These are phyloP conservation scores for Eulemur coronatus DNA, from an alignment of 2,797 vertebrate genomes.

Conservation along the genomic window DNA sequence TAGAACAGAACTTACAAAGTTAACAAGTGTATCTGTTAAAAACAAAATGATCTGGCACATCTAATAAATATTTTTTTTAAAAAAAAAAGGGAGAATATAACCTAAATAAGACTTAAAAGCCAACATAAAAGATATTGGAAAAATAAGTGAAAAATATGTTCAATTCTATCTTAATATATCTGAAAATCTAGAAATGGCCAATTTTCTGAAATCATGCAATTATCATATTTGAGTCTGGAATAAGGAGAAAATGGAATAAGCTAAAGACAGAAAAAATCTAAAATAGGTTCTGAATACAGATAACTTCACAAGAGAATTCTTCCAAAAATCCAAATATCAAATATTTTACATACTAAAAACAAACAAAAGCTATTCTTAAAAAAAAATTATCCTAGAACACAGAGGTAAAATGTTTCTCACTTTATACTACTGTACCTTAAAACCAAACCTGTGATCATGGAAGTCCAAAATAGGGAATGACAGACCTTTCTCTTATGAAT, in stretches of 20 bases:
- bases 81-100: background rate
- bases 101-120: background rate
- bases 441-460: background rate
- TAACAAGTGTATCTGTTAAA: background rate
- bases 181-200: background rate
- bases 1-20: background rate
- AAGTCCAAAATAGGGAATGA: background rate
- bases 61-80: background rate
- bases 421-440: background rate
- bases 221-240: background rate
- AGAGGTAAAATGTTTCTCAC: background rate
- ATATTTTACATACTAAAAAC: background rate
- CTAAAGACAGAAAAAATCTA: background rate
- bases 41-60: background rate
- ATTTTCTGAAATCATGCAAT: background rate
- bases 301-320: background rate
- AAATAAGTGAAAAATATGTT: background rate
- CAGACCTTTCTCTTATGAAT: background rate
- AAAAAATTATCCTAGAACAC: background rate
- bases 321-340: background rate
- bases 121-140: background rate
- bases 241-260: background rate
- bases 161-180: background rate
- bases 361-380: background rate
- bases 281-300: background rate